Conservation (phyloP, 2,888 invertebrate species). For the Drosophila glabriapex region DNA sequence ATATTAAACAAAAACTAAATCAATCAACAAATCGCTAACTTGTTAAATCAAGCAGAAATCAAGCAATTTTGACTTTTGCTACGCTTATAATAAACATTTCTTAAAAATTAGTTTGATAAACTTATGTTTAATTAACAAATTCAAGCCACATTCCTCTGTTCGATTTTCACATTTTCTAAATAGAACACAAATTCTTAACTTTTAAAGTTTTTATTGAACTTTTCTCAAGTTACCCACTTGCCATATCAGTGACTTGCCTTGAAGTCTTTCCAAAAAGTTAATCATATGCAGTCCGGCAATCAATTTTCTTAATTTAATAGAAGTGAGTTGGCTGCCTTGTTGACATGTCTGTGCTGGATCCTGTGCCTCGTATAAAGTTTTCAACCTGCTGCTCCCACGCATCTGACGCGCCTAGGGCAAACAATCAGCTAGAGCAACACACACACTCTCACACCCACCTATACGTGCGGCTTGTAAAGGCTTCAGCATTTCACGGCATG, state of each 20-base stretch:
- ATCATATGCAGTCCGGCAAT: conserved; percentile 51
- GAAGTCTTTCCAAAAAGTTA: conserved; percentile 1
- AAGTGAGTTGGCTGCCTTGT: conserved; percentile 64
- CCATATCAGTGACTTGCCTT: background rate
- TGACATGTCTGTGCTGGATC: conserved; percentile 31
- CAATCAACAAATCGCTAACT: background rate
- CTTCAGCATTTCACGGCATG: conserved; percentile 65
- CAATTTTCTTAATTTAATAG: conserved; percentile 71
- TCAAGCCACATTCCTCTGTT: background rate
- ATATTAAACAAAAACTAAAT: background rate
- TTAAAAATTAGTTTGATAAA: background rate
- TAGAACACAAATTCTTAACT: background rate
- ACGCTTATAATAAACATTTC: background rate
- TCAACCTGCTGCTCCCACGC: conserved; percentile 19
- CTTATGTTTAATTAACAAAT: background rate
- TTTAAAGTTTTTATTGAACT: background rate
- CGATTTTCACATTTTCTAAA: background rate
- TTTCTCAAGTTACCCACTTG: background rate
- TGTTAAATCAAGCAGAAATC: background rate
- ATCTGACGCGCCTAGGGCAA: conserved; percentile 57
- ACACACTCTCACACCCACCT: conserved; percentile 20
- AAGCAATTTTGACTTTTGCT: background rate
- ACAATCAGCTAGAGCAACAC: conserved; percentile 67
- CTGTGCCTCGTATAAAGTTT: background rate
- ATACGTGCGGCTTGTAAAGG: conserved; percentile 26